Percentiles rank a stretch among this genome's conserved stretches.
Conservation (phyloP, 2,797 vertebrate genomes). For the Natrix natrix region DNA sequence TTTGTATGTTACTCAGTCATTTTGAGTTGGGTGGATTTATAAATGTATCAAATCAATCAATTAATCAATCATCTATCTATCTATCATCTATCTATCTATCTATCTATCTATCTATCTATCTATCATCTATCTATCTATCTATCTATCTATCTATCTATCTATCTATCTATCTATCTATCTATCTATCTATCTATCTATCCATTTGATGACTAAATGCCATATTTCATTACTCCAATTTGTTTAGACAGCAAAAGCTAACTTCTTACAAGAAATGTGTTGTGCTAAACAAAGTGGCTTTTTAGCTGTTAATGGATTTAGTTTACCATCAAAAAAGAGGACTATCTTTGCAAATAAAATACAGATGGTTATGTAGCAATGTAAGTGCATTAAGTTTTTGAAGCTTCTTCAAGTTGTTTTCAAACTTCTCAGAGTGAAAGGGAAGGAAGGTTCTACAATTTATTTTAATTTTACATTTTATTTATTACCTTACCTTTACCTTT, state of each 20-base stretch:
- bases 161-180: too few species aligned
- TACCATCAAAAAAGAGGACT: background rate
- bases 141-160: too few species aligned
- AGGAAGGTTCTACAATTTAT: background rate
- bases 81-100: too few species aligned
- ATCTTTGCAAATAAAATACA: background rate
- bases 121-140: too few species aligned
- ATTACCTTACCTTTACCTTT: too few species aligned
- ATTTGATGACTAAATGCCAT: background rate
- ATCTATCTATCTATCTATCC: background rate
- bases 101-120: too few species aligned
- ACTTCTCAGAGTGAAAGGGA: background rate
- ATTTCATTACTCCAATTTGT: background rate
- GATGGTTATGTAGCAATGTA: background rate
- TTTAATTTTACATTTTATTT: background rate
- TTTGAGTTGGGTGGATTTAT: background rate
- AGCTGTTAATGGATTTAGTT: background rate
- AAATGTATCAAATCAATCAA: background rate
- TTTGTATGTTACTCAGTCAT: background rate
- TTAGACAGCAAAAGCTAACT: background rate
- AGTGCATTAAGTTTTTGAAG: background rate
- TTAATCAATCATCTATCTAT: background rate
- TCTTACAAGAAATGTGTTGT: background rate
- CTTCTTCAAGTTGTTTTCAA: background rate
- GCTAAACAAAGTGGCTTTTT: conserved; percentile 2